Conservation (phyloP, 2,888 invertebrate genomes). For the Petrophora chlorosata region DNA sequence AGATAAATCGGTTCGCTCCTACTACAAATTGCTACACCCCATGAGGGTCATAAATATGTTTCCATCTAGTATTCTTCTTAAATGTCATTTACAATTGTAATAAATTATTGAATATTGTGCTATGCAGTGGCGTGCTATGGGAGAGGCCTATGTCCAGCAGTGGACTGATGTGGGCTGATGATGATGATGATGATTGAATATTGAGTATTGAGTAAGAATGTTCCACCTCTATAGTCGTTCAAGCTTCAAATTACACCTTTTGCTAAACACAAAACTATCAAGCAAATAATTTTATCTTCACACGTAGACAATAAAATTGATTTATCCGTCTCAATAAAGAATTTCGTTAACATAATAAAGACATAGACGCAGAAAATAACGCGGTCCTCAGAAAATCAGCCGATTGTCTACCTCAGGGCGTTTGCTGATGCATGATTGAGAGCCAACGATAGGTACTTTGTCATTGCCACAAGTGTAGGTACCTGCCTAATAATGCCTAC, state of each 20-base stretch:
- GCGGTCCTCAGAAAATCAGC: constrained; percentile 6
- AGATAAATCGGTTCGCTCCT: too few species aligned
- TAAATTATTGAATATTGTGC: too few species aligned
- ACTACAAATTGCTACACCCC: too few species aligned
- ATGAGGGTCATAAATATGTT: too few species aligned
- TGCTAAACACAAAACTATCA: not conserved
- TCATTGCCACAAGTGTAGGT: constrained; percentile 13
- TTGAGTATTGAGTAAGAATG: too few species aligned
- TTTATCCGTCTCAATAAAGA: constrained; percentile 9
- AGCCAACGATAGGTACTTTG: constrained; percentile 8
- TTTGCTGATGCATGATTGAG: constrained; percentile 2
- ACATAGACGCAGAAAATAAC: constrained; percentile 11
- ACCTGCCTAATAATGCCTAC: constrained; percentile 1
- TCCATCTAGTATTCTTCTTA: too few species aligned
- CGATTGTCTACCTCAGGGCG: constrained; percentile 3
- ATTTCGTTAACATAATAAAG: constrained; percentile 5
- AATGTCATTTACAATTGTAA: too few species aligned
- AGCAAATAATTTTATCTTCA: not conserved
- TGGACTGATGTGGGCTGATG: too few species aligned
- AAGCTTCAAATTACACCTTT: not conserved
- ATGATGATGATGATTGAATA: too few species aligned
- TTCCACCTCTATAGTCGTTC: too few species aligned
- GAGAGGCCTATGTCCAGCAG: too few species aligned
- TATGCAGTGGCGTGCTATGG: too few species aligned
- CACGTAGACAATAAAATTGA: constrained; percentile 13